These are phyloP conservation scores for Cherax destructor DNA, from an alignment of 1,140 invertebrate genomes.

Conservation along the genomic window DNA sequence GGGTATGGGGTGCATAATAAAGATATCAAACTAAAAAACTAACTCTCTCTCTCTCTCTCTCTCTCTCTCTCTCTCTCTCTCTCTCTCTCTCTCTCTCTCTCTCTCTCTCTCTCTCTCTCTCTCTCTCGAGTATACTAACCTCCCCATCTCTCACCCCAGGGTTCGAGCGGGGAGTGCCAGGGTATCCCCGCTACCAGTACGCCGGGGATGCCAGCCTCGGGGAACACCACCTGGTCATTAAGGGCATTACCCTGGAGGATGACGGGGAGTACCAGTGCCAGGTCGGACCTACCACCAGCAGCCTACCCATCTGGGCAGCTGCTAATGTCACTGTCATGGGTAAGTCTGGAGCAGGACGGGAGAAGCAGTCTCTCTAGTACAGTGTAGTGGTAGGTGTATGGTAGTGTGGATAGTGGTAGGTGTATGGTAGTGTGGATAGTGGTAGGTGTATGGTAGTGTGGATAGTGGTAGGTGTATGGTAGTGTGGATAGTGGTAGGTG, in stretches of 20 bases:
- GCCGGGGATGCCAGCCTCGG: slow-evolving; percentile 18
- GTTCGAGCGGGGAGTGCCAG: slow-evolving; percentile 33
- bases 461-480: neutral
- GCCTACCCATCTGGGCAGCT: slow-evolving; percentile 20
- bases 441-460: neutral
- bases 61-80: too few relatives aligned
- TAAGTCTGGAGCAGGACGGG: neutral
- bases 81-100: too few relatives aligned
- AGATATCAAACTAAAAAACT: too few relatives aligned
- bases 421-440: neutral
- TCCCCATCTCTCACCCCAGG: slow-evolving; percentile 4
- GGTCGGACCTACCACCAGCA: slow-evolving; percentile 24
- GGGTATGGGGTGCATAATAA: too few relatives aligned
- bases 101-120: too few relatives aligned
- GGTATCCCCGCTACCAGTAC: slow-evolving; percentile 37
- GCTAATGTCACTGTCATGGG: slow-evolving; percentile 48
- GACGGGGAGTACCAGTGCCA: slow-evolving; percentile 54
- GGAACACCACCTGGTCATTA: slow-evolving; percentile 38
- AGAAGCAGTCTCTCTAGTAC: neutral
- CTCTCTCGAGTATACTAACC: neutral
- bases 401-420: neutral
- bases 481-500: neutral
- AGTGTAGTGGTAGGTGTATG: neutral
- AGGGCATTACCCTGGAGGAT: slow-evolving; percentile 41
- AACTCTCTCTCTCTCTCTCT: too few relatives aligned